Evolutionary conservation across 2,797 vertebrate species (phyloP), one percentile per base, ranked within the genome.

Genomic region (Danio choprae): DNA sequence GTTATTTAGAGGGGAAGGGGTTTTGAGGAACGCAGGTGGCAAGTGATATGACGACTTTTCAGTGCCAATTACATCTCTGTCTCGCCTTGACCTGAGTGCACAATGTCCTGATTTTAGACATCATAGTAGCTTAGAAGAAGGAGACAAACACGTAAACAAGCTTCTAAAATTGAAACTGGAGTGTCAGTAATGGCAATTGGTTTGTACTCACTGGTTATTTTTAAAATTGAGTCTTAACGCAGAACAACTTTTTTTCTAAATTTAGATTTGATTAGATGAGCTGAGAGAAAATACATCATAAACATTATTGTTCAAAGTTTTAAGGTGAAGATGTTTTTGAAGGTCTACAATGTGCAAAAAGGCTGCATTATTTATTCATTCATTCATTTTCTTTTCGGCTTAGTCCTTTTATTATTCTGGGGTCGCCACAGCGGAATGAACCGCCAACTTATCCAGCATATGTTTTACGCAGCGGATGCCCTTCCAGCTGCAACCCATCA

Each of bases 1-100:
- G 53, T 55, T 78, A 70, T 60, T 78, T 8, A 46, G 53, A 59
- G 62, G 71, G 68, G 38, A 48, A 72, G 15, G 18, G 40, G 20
- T 74, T 63, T 60, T 41, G 11, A 44, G 56, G 50, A 81, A 77
- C 68, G 12, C 74, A 77, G 80, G 80, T 77, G 58, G 59, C 53
- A 48, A 69, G 53, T 16, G 41, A 69, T 50, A 38, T 41, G 53
- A 78, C 13, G 69, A 29, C 22, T 78, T 36, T 71, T 65, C 41
- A 74, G 69, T 60, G 69, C 67, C 22, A 71, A 77, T 77, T 65
- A 40, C 46, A 56, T 50, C 29, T 59, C 41, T 74, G 29, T 74
- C 60, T 81, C 2, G 6, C 36, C 18, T 40, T 58, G 22, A 50
- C 38, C 15, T 4, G 7, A 50, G 4, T 41, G 20, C 18, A 43